phyloP scores from a whole-genome alignment of 2,113 vertebrate species.

The Oxyruncus cristatus region DNA sequence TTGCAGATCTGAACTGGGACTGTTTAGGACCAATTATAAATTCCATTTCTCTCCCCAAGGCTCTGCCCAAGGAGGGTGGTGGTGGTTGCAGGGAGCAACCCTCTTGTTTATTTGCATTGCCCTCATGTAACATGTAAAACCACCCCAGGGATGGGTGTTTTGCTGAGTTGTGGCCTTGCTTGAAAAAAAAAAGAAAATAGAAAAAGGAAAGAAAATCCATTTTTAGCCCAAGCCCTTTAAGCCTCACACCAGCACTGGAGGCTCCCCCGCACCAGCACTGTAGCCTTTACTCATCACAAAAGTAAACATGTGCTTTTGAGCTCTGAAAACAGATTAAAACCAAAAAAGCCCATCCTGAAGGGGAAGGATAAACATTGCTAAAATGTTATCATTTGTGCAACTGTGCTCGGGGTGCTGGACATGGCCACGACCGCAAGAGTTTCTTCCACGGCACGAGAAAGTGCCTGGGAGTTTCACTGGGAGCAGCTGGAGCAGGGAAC shows the following conservation, averaged over 20 bases:
- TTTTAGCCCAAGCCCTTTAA: constrained; percentile 8
- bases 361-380: constrained; percentile 28
- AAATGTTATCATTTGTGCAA: background rate
- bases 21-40: background rate
- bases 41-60: background rate
- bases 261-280: background rate
- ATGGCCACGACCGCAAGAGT: background rate
- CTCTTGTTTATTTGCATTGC: background rate
- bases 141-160: background rate
- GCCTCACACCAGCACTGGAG: background rate
- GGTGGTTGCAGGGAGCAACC: background rate
- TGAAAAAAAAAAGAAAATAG: background rate
- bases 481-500: background rate
- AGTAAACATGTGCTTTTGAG: constrained; percentile 50
- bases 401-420: background rate
- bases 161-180: background rate
- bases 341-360: background rate
- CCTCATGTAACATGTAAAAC: background rate
- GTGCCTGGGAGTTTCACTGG: background rate
- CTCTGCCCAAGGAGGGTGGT: background rate
- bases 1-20: background rate
- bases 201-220: background rate
- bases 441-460: background rate
- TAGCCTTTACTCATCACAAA: background rate
- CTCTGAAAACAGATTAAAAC: constrained; percentile 39